These are phyloP conservation scores for Ferrisia virgata DNA, from an alignment of 2,888 invertebrate species.

Conservation along the genomic window DNA sequence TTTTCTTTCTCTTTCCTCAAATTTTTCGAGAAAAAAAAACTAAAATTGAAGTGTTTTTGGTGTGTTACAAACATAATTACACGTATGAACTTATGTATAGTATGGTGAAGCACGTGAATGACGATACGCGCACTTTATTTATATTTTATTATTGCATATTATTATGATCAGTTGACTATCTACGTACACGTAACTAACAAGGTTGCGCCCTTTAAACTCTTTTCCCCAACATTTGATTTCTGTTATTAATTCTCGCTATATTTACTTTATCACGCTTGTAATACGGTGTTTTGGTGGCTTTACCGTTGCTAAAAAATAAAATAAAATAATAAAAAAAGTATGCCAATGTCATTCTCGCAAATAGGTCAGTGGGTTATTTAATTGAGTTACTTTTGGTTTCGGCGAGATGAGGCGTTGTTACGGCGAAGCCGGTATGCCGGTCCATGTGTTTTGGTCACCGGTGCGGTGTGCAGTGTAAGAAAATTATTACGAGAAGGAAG, in stretches of 20 bases:
- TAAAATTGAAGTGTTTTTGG: no score
- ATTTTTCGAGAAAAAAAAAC: no score
- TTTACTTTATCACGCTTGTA: slow-evolving; percentile 35
- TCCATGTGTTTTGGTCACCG: not conserved
- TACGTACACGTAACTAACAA: slow-evolving; percentile 10
- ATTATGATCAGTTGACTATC: not conserved
- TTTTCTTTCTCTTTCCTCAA: no score
- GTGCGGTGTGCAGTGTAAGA: not conserved
- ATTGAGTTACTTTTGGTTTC: slow-evolving; percentile 43
- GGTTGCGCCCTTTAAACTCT: slow-evolving; percentile 39
- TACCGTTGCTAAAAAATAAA: not conserved
- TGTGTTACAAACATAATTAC: not conserved
- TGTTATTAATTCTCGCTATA: slow-evolving; percentile 35
- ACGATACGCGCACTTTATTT: not conserved
- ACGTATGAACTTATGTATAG: not conserved
- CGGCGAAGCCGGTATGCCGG: slow-evolving; percentile 1
- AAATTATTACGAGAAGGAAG: not conserved
- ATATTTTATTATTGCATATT: not conserved
- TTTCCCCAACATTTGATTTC: not conserved
- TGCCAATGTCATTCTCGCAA: slow-evolving; percentile 44
- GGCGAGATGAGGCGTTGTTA: not conserved
- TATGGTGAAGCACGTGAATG: not conserved
- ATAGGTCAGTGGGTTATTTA: slow-evolving; percentile 46
- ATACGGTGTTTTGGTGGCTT: slow-evolving; percentile 35
- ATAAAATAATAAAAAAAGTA: no score